Conservation (phyloP, 2,888 invertebrate species). For the Drosophila antonietae region DNA sequence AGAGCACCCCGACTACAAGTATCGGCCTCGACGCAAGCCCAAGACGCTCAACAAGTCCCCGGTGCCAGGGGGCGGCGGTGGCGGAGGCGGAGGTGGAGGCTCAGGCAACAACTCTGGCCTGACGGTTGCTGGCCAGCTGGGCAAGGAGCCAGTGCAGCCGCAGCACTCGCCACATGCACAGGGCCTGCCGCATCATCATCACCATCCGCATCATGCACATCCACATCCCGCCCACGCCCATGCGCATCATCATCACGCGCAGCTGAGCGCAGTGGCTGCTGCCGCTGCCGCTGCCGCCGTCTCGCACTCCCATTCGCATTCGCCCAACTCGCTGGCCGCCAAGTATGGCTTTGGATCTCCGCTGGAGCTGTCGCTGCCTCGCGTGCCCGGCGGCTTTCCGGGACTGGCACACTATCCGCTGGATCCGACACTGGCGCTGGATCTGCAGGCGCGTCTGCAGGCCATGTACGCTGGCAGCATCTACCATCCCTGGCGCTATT, state of each 20-base stretch:
- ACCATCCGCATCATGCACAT: slow-evolving; percentile 61
- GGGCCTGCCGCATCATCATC: slow-evolving; percentile 50
- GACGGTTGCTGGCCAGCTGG: slow-evolving; percentile 36
- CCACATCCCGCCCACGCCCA: slow-evolving; percentile 54
- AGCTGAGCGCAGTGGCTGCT: slow-evolving; percentile 69
- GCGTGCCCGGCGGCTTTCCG: slow-evolving; percentile 77
- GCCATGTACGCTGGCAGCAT: slow-evolving; percentile 84
- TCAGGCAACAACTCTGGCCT: slow-evolving; percentile 13
- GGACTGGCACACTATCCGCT: slow-evolving; percentile 82
- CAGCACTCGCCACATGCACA: slow-evolving; percentile 59
- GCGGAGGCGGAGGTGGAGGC: slow-evolving; percentile 31
- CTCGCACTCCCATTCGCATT: slow-evolving; percentile 56
- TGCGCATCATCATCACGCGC: slow-evolving; percentile 68
- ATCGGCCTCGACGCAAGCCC: slow-evolving; percentile 94
- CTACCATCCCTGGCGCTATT: slow-evolving; percentile 84
- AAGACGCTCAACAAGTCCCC: slow-evolving; percentile 91
- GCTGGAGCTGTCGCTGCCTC: slow-evolving; percentile 83
- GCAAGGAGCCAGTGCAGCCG: slow-evolving; percentile 55
- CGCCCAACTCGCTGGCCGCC: slow-evolving; percentile 64
- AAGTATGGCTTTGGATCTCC: slow-evolving; percentile 84
- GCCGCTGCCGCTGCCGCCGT: slow-evolving; percentile 53
- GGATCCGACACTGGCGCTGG: slow-evolving; percentile 84
- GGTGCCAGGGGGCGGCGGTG: slow-evolving; percentile 68
- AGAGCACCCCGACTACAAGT: slow-evolving; percentile 97
- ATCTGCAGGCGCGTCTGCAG: slow-evolving; percentile 84